Evolutionary conservation across 2,113 vertebrate species (phyloP).

Genomic region (Pseudolaguvia tuberculata): DNA sequence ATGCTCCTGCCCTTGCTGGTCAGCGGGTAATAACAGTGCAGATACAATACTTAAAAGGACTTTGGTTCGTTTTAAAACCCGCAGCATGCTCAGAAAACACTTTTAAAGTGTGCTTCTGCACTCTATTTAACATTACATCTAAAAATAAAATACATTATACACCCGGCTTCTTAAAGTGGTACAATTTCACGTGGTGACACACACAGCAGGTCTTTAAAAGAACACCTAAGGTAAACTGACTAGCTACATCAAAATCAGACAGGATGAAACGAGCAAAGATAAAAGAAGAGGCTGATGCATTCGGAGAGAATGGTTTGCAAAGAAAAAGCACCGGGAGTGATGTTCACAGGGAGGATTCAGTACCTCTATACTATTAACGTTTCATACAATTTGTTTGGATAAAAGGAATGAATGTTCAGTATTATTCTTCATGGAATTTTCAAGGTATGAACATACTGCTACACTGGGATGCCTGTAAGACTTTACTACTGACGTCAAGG

Average conservation of each 20-base stretch:
- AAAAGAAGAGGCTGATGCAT: slow-evolving; percentile 11
- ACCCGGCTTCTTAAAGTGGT: not conserved
- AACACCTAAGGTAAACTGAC: slow-evolving; percentile 37
- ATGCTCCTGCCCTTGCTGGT: not conserved
- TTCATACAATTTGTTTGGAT: slow-evolving; percentile 46
- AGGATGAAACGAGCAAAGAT: slow-evolving; percentile 18
- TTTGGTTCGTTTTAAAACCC: not conserved
- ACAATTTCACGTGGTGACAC: not conserved
- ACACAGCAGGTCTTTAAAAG: slow-evolving; percentile 20
- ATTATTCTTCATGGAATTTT: slow-evolving; percentile 9
- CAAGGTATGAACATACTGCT: not conserved
- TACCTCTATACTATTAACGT: slow-evolving; percentile 50
- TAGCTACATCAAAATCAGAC: slow-evolving; percentile 26
- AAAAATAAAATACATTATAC: slow-evolving; percentile 8
- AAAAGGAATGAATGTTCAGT: slow-evolving; percentile 38
- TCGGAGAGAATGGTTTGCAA: not conserved
- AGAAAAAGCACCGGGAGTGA: slow-evolving; percentile 41
- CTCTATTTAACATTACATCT: slow-evolving; percentile 9
- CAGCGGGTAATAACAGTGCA: not conserved
- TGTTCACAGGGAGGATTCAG: slow-evolving; percentile 42
- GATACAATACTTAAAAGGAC: not conserved
- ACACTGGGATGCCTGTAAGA: not conserved
- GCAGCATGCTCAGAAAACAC: not conserved
- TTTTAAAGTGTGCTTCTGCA: not conserved
- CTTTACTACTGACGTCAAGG: slow-evolving; percentile 15